A percentile compares a stretch with the other conserved stretches of the same genome.
Evolutionary conservation across 2,797 vertebrate genomes (phyloP).

Genomic region (Harpagifer antarcticus): DNA sequence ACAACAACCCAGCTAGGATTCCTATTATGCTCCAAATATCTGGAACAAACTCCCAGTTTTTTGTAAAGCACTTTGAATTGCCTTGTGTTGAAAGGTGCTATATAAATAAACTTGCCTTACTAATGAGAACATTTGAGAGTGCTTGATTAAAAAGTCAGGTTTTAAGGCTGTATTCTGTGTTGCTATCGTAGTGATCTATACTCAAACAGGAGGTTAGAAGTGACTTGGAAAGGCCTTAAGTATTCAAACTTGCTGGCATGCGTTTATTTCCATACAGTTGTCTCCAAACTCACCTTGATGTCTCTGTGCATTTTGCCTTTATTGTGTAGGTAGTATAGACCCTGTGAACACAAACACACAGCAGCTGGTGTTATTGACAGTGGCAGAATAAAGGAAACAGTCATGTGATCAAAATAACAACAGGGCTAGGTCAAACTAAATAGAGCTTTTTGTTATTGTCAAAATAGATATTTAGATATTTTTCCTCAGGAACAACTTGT

Average conservation of each 20-base stretch:
- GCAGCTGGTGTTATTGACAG: not conserved
- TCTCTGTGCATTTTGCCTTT: slow-evolving; percentile 99
- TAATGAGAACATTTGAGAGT: too few species aligned
- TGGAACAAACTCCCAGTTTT: too few species aligned
- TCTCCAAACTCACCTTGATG: slow-evolving; percentile 91
- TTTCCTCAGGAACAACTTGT: not conserved
- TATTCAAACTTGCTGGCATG: not conserved
- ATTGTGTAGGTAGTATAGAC: slow-evolving; percentile 97
- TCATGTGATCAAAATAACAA: not conserved
- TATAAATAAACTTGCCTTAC: too few species aligned
- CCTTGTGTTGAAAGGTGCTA: too few species aligned
- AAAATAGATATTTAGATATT: slow-evolving; percentile 8
- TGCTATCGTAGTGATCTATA: too few species aligned
- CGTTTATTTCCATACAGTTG: not conserved
- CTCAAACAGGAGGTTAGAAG: not conserved
- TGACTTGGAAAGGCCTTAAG: not conserved
- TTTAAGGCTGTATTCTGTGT: too few species aligned
- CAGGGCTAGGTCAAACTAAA: not conserved
- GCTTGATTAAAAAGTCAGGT: too few species aligned
- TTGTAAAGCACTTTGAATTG: too few species aligned
- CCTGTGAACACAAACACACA: slow-evolving; percentile 81
- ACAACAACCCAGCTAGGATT: too few species aligned
- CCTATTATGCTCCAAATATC: too few species aligned
- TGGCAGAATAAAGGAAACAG: not conserved
- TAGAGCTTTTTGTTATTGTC: too few species aligned